Percentiles rank a stretch among this genome's conserved stretches.
These are phyloP conservation scores for Orthonevra nobilis DNA, from an alignment of 2,888 invertebrate genomes.

Conservation along the genomic window DNA sequence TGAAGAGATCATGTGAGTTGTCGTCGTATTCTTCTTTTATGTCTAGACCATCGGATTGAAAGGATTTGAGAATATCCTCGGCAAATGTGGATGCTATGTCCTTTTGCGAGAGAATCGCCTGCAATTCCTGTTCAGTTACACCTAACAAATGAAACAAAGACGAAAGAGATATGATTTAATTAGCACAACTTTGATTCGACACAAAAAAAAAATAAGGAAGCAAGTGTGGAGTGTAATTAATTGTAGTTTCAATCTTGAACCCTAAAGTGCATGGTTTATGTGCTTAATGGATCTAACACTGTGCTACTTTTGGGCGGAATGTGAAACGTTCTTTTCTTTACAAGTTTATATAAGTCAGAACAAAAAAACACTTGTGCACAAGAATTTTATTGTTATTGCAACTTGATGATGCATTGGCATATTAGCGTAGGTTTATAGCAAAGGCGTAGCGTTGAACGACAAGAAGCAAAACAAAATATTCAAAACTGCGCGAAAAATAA, in stretches of 20 bases:
- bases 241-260: conserved; percentile 63
- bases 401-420: too few relatives aligned
- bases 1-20: conserved; percentile 70
- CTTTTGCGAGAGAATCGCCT: conserved; percentile 87
- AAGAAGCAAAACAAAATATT: too few relatives aligned
- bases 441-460: too few relatives aligned
- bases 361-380: background rate
- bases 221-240: too few relatives aligned
- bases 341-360: conserved; percentile 31
- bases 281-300: background rate
- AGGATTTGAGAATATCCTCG: conserved; percentile 93
- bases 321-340: conserved; percentile 42
- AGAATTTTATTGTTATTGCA: too few relatives aligned
- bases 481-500: too few relatives aligned
- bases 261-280: conserved; percentile 10
- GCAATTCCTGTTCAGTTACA: conserved; percentile 87
- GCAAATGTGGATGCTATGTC: conserved; percentile 89
- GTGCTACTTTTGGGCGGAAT: conserved; percentile 40
- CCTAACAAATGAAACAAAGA: conserved; percentile 75
- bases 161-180: conserved; percentile 54
- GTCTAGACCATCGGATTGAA: conserved; percentile 86
- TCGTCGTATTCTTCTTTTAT: conserved; percentile 78
- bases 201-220: too few relatives aligned
- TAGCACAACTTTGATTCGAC: conserved; percentile 27
- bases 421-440: too few relatives aligned